Conservation (phyloP, 2,888 invertebrate species). For the Cheilosia urbana region DNA sequence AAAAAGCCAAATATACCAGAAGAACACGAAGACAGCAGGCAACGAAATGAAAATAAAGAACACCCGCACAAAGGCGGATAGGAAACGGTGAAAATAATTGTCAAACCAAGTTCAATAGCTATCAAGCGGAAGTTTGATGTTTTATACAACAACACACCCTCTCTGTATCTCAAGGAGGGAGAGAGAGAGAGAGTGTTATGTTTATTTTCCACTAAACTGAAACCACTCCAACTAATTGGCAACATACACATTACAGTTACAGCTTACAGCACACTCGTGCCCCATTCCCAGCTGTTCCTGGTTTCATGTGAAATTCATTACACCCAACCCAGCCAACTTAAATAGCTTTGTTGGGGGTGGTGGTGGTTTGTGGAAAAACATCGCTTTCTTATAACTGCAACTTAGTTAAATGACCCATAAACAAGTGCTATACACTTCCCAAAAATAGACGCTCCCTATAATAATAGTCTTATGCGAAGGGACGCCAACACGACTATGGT, state of each 20-base stretch:
- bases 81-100: conserved; percentile 57
- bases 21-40: conserved; percentile 1
- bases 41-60: conserved; percentile 5
- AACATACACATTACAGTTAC: conserved; percentile 57
- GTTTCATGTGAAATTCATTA: conserved; percentile 64
- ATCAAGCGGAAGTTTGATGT: conserved; percentile 67
- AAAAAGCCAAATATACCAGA: conserved; percentile 19
- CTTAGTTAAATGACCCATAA: conserved; percentile 74
- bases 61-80: background rate
- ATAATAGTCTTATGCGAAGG: background rate
- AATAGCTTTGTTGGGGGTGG: background rate
- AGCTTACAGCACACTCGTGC: conserved; percentile 13
- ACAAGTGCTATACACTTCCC: conserved; percentile 50
- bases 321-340: conserved; percentile 4
- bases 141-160: conserved; percentile 24
- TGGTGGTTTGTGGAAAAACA: conserved; percentile 27
- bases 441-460: conserved; percentile 33
- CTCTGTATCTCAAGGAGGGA: conserved; percentile 7
- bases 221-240: conserved; percentile 74
- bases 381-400: conserved; percentile 62
- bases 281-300: background rate
- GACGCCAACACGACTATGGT: background rate
- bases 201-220: conserved; percentile 73
- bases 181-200: conserved; percentile 12
- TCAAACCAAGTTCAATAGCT: conserved; percentile 73